phyloP scores from a whole-genome alignment of 2,888 invertebrate genomes.

The Eupithecia inturbata region DNA sequence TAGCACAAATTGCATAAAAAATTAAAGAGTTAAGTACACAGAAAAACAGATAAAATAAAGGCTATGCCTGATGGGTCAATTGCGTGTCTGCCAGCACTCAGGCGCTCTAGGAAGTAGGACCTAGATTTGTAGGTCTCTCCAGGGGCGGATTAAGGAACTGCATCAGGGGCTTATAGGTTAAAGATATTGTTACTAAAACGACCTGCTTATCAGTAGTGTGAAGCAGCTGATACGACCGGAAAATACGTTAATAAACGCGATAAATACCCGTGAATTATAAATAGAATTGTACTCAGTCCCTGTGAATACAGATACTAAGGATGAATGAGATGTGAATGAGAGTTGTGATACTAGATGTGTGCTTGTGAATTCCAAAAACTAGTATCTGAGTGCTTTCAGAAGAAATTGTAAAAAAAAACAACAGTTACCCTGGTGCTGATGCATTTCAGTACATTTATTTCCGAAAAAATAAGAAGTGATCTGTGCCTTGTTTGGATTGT shows the following conservation, averaged over 20 bases:
- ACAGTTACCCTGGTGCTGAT: too few relatives aligned
- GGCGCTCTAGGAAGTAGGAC: slow-evolving; percentile 48
- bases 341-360: background rate
- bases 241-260: background rate
- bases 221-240: background rate
- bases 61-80: slow-evolving; percentile 51
- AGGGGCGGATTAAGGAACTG: slow-evolving; percentile 21
- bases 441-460: background rate
- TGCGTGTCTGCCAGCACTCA: slow-evolving; percentile 51
- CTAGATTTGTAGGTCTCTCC: slow-evolving; percentile 39
- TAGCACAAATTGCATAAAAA: slow-evolving; percentile 14
- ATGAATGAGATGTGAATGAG: too few relatives aligned
- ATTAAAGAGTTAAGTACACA: slow-evolving; percentile 25
- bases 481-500: background rate
- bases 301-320: background rate
- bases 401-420: too few relatives aligned
- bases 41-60: slow-evolving; percentile 37
- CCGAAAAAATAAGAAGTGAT: background rate
- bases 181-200: background rate
- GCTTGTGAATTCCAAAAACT: background rate
- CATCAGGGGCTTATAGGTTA: background rate
- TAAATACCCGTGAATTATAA: background rate
- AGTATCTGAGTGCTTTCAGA: too few relatives aligned
- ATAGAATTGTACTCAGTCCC: background rate
- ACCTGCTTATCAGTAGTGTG: background rate